These are phyloP conservation scores for Chrysodeixis includens DNA, from an alignment of 2,888 invertebrate species.

Conservation along the genomic window DNA sequence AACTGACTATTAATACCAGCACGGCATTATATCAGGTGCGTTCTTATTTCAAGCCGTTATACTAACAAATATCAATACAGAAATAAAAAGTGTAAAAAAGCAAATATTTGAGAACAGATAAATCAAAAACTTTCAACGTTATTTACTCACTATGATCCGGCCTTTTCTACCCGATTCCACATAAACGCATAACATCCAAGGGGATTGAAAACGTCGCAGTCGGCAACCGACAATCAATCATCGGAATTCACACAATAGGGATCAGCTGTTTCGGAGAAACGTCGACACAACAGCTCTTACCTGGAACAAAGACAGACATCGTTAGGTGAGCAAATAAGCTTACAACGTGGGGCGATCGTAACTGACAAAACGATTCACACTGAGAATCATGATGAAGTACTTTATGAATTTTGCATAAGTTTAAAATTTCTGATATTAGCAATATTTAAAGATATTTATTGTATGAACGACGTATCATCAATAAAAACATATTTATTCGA, in stretches of 20 bases:
- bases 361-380: slow-evolving; percentile 2
- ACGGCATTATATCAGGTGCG: neutral
- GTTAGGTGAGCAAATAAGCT: slow-evolving; percentile 39
- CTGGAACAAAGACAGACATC: slow-evolving; percentile 72
- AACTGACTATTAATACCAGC: slow-evolving; percentile 19
- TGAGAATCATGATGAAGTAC: neutral
- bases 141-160: neutral
- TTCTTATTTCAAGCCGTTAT: neutral
- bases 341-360: slow-evolving; percentile 36
- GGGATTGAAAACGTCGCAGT: slow-evolving; percentile 32
- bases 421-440: too few species aligned
- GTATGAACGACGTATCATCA: too few species aligned
- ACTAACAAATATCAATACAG: neutral
- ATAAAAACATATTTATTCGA: too few species aligned
- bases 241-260: slow-evolving; percentile 53
- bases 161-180: neutral
- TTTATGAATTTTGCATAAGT: too few species aligned
- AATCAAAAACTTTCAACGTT: neutral
- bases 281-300: slow-evolving; percentile 66
- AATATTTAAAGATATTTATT: too few species aligned
- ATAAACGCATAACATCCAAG: slow-evolving; percentile 10
- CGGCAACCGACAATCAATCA: slow-evolving; percentile 56
- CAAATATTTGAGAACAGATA: neutral
- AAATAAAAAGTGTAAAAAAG: neutral
- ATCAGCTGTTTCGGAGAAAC: slow-evolving; percentile 64